phyloP scores from a whole-genome alignment of 1,140 invertebrate genomes.

The Ganaspis sp. region DNA sequence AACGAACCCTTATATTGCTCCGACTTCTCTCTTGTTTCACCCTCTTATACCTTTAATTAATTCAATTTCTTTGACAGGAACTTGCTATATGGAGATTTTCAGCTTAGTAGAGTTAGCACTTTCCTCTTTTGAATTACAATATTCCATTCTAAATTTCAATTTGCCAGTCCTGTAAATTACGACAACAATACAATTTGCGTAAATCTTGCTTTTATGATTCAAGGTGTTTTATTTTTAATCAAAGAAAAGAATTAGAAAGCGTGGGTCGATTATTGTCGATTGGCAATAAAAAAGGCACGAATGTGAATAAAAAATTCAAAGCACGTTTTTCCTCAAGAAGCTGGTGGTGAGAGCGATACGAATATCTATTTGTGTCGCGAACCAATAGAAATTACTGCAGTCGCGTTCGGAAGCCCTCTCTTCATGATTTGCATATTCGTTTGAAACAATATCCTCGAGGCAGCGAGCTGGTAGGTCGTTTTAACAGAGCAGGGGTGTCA shows the following conservation, averaged over 20 bases:
- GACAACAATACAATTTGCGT: background rate
- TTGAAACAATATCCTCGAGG: constrained; percentile 74
- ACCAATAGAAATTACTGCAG: constrained; percentile 71
- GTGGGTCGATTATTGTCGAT: constrained; percentile 23
- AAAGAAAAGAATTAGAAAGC: constrained; percentile 5
- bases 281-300: constrained; percentile 6
- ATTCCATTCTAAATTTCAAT: constrained; percentile 5
- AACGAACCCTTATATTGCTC: constrained; percentile 61
- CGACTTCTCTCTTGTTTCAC: constrained; percentile 33
- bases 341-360: constrained; percentile 62
- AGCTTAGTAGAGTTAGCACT: constrained; percentile 5
- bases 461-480: constrained; percentile 65
- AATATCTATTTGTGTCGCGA: constrained; percentile 70
- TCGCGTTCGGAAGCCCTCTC: constrained; percentile 58
- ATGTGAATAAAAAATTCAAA: constrained; percentile 56
- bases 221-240: constrained; percentile 19
- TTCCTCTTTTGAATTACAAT: background rate
- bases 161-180: background rate
- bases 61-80: constrained; percentile 65
- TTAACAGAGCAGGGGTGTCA: constrained; percentile 60
- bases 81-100: constrained; percentile 29
- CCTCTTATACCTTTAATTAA: constrained; percentile 65
- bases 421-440: constrained; percentile 77
- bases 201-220: background rate
- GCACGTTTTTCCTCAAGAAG: constrained; percentile 69